Conservation (phyloP, 2,797 vertebrate genomes). For the Fringilla coelebs region DNA sequence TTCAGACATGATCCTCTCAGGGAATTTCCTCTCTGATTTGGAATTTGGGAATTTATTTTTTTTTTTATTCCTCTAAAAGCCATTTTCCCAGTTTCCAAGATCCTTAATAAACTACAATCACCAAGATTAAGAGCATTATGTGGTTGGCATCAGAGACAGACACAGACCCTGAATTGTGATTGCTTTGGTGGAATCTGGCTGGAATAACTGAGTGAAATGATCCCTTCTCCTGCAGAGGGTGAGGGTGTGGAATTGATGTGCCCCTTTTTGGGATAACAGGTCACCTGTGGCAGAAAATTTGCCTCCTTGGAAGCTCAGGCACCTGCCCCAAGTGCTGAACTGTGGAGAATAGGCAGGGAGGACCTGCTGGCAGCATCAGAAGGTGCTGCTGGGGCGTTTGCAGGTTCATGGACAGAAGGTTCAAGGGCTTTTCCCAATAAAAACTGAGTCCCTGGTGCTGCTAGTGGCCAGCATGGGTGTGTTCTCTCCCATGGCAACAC, state of each 20-base stretch:
- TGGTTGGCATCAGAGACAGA: background rate
- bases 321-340: background rate
- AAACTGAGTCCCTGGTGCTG: background rate
- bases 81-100: constrained; percentile 65
- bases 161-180: constrained; percentile 33
- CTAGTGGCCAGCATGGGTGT: background rate
- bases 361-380: background rate
- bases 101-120: constrained; percentile 49
- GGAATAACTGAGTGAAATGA: background rate
- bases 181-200: background rate
- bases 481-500: background rate
- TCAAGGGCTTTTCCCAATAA: background rate
- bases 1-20: constrained; percentile 66
- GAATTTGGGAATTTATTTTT: background rate
- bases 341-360: background rate
- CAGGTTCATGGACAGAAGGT: background rate
- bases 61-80: constrained; percentile 30
- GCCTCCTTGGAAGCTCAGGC: background rate
- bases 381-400: background rate
- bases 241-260: background rate
- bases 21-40: constrained; percentile 70
- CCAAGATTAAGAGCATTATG: constrained; percentile 29
- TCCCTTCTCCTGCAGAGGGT: background rate
- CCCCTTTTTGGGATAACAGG: background rate
- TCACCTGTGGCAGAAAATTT: background rate